phyloP scores from a whole-genome alignment of 2,888 invertebrate genomes.

The Beris chalybata region DNA sequence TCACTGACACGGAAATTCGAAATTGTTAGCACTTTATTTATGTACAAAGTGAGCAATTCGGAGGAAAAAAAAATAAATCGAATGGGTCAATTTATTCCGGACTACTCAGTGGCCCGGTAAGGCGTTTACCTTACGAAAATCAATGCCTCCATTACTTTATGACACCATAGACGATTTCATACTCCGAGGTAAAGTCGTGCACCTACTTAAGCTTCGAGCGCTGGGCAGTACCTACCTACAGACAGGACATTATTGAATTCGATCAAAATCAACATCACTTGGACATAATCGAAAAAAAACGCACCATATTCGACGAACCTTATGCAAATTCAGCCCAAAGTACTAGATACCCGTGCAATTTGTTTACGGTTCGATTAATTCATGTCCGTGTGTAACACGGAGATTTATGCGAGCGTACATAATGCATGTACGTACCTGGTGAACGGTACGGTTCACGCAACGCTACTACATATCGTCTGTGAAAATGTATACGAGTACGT shows the following conservation, averaged over 20 bases:
- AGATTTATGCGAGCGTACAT: conserved; percentile 17
- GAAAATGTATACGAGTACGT: conserved; percentile 10
- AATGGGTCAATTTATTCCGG: conserved; percentile 11
- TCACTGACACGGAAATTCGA: conserved; percentile 25
- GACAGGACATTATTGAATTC: background rate
- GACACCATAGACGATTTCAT: background rate
- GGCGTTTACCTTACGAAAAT: conserved; percentile 17
- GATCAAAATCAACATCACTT: background rate
- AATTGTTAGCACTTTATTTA: background rate
- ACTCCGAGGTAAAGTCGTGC: conserved; percentile 7
- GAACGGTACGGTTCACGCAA: conserved; percentile 21
- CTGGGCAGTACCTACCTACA: background rate
- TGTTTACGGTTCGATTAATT: conserved; percentile 28
- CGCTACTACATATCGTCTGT: background rate
- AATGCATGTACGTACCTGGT: conserved; percentile 1
- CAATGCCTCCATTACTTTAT: conserved; percentile 7
- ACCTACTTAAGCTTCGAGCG: background rate
- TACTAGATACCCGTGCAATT: conserved; percentile 5
- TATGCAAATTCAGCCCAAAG: conserved; percentile 16
- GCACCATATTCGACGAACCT: conserved; percentile 8
- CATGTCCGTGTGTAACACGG: conserved; percentile 13
- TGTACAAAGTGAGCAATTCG: background rate
- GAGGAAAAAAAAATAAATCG: conserved; percentile 15
- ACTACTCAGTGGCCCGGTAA: background rate
- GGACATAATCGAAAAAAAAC: background rate